Percentiles rank a stretch among this genome's conserved stretches.
phyloP scores from a whole-genome alignment of 1,140 invertebrate genomes.

The Wiebesia pumilae region DNA sequence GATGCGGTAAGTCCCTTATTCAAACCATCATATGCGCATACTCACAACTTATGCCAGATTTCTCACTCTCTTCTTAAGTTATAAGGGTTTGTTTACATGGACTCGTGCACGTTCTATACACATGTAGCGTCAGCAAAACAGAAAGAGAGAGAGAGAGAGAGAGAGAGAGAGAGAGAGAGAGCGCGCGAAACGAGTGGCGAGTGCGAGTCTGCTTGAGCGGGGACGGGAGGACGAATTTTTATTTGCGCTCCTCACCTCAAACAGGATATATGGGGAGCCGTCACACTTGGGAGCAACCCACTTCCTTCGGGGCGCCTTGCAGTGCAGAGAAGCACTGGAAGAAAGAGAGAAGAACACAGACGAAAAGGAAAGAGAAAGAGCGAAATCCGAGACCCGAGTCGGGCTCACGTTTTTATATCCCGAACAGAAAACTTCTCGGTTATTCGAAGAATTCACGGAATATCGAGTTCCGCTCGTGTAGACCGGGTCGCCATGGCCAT shows the following conservation, averaged over 20 bases:
- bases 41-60: not conserved
- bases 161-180: no score
- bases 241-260: slow-evolving; percentile 52
- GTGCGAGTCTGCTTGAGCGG: no score
- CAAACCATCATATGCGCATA: not conserved
- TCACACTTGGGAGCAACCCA: slow-evolving; percentile 63
- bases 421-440: slow-evolving; percentile 61
- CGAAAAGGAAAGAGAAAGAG: slow-evolving; percentile 40
- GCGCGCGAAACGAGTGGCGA: no score
- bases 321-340: slow-evolving; percentile 48
- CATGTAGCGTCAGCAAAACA: no score
- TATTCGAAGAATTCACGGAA: slow-evolving; percentile 64
- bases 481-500: not conserved
- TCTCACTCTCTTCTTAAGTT: slow-evolving; percentile 6
- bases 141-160: no score
- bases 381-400: slow-evolving; percentile 63
- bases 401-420: slow-evolving; percentile 57
- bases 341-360: slow-evolving; percentile 52
- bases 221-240: slow-evolving; percentile 27
- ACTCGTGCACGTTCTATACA: not conserved
- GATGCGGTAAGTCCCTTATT: slow-evolving; percentile 3
- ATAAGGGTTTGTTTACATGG: slow-evolving; percentile 41
- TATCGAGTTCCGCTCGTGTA: slow-evolving; percentile 59
- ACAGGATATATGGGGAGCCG: slow-evolving; percentile 61
- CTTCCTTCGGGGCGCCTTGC: slow-evolving; percentile 59